These are phyloP conservation scores for Arvicanthis niloticus DNA, from an alignment of 2,113 vertebrate species.

Conservation along the genomic window DNA sequence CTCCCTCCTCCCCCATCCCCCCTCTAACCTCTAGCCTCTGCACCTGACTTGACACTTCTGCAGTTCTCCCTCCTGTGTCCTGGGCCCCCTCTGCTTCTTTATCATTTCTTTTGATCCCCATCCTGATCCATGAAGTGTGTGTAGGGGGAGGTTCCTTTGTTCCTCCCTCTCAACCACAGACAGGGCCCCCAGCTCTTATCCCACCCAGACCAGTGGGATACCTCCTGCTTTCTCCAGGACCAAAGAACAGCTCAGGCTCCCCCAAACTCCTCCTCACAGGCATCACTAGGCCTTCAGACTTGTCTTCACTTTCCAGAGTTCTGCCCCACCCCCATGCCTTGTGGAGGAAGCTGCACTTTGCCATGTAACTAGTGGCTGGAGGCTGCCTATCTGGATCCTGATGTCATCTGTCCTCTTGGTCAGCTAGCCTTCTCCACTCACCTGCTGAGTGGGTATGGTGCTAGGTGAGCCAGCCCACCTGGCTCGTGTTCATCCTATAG, in stretches of 20 bases:
- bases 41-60: rapidly evolving
- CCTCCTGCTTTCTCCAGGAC: background rate
- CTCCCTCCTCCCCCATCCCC: rapidly evolving
- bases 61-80: background rate
- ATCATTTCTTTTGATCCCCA: background rate
- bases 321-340: background rate
- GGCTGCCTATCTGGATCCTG: rapidly evolving
- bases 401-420: background rate
- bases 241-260: background rate
- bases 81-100: too few relatives aligned
- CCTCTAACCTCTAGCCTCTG: background rate
- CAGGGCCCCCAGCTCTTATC: rapidly evolving
- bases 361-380: background rate
- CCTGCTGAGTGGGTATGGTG: background rate
- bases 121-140: background rate
- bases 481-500: background rate
- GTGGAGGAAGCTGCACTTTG: background rate
- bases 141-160: too few relatives aligned
- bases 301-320: rapidly evolving
- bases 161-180: background rate
- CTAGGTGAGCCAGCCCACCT: background rate
- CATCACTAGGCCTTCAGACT: background rate
- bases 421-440: background rate
- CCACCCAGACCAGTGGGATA: rapidly evolving
- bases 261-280: background rate